Evolutionary conservation across 2,888 invertebrate genomes (phyloP), one percentile per base, ranked within the genome.

Genomic region (Furcula furcula): DNA sequence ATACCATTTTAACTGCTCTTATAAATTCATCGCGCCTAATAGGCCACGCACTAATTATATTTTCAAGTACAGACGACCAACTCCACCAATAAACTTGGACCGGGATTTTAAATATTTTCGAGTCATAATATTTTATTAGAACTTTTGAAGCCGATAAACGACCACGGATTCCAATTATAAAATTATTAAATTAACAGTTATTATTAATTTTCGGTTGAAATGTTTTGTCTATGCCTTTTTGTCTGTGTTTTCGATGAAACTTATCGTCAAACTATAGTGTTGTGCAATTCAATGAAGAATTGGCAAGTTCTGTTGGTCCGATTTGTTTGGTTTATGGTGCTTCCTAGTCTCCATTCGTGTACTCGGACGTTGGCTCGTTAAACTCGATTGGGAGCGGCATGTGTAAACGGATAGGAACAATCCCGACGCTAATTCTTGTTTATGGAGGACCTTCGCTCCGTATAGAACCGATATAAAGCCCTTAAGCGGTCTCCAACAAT

Each of bases 381-480:
- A 70, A 73, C 58, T 71, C 69, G 58, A 70, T 71, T 75, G 65
- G 76, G 75, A 76, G 78, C 78, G 81, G 83, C 79, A 79, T 83
- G 83, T 86, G 87, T 85, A 85, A 85, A 85, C 86, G 84, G 82
- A 76, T 72, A 71, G n/a, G 70, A 77, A 71, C 76, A 65, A 69
- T 74, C 76, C 68, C 74, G 82, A 81, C 79, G 78, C 79, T 87
- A 85, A 87, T 86, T 82, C 87, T 84, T 77, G 78, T 87, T 87
- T 87, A 87, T 82, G 84, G 71, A 47, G 68, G 65, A n/a, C n/a
- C 71, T 73, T 75, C 63, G 70, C 65, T 67, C 67, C 57, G 72
- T 67, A 67, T 71, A 76, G 70, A 65, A 63, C 65, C 73, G 65
- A 72, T 64, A 60, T 67, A 65, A 64, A 67, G 67, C 71, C 72